Conservation (phyloP, 2,888 invertebrate species). For the Calameuta pallipes region DNA sequence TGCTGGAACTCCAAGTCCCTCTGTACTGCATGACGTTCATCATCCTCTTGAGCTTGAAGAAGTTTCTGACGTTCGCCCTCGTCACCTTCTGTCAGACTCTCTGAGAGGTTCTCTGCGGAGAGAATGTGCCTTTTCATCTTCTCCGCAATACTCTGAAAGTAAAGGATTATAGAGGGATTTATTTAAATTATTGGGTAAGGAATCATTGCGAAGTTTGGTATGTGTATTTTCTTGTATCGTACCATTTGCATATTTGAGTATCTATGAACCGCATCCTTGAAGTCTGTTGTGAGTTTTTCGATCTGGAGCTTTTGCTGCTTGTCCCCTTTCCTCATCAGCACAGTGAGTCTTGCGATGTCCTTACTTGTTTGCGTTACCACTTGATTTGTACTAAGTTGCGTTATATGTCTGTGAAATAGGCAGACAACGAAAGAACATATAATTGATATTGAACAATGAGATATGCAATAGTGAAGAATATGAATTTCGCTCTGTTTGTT, state of each 20-base stretch:
- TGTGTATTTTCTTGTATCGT: slow-evolving; percentile 34
- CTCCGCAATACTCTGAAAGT: slow-evolving; percentile 54
- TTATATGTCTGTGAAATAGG: slow-evolving; percentile 73
- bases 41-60: slow-evolving; percentile 54
- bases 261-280: slow-evolving; percentile 81
- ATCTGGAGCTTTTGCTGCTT: slow-evolving; percentile 86
- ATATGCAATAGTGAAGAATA: background rate
- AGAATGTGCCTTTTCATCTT: slow-evolving; percentile 61
- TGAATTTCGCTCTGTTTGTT: background rate
- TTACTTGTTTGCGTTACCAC: slow-evolving; percentile 79
- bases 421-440: slow-evolving; percentile 11
- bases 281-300: slow-evolving; percentile 85
- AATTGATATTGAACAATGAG: background rate
- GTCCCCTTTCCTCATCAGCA: slow-evolving; percentile 77
- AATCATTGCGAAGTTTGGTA: background rate
- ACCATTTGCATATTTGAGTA: slow-evolving; percentile 87
- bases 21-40: slow-evolving; percentile 48
- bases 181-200: slow-evolving; percentile 9
- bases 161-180: background rate
- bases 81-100: slow-evolving; percentile 45
- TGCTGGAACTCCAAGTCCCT: slow-evolving; percentile 80
- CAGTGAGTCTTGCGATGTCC: slow-evolving; percentile 78
- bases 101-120: slow-evolving; percentile 42
- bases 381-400: slow-evolving; percentile 80
- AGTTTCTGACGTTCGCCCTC: slow-evolving; percentile 51